Conservation (phyloP, 2,113 vertebrate species). For the Phocoena phocoena region DNA sequence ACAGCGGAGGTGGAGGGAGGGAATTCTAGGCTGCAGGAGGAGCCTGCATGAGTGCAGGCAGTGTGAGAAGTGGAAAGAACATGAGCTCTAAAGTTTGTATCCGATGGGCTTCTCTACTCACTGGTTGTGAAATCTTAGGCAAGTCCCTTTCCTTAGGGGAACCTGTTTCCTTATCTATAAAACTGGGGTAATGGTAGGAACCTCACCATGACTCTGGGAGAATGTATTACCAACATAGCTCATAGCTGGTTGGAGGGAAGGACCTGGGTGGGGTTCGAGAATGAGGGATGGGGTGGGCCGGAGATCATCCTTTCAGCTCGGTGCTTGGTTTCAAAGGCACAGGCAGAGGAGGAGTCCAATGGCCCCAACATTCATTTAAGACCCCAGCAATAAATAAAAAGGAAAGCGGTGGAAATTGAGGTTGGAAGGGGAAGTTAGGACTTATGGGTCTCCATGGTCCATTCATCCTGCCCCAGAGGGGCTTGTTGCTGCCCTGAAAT, state of each 20-base stretch:
- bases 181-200: background rate
- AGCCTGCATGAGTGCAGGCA: background rate
- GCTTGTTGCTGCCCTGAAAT: background rate
- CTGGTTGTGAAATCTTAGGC: background rate
- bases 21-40: background rate
- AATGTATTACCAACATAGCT: background rate
- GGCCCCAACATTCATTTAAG: background rate
- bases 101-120: background rate
- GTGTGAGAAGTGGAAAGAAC: background rate
- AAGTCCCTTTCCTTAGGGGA: background rate
- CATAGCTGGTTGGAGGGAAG: background rate
- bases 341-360: background rate
- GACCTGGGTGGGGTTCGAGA: background rate
- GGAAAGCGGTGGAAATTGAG: background rate
- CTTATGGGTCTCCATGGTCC: background rate
- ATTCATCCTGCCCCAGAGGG: background rate
- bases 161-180: background rate
- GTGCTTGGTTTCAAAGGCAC: background rate
- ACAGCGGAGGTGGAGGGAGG: rapidly evolving
- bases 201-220: background rate
- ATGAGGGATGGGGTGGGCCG: background rate
- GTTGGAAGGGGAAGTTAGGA: background rate
- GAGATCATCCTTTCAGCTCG: background rate
- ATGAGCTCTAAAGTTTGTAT: background rate
- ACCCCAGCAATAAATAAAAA: background rate